Evolutionary conservation across 2,113 vertebrate species (phyloP).

Genomic region (Phalacrocorax pelagicus): DNA sequence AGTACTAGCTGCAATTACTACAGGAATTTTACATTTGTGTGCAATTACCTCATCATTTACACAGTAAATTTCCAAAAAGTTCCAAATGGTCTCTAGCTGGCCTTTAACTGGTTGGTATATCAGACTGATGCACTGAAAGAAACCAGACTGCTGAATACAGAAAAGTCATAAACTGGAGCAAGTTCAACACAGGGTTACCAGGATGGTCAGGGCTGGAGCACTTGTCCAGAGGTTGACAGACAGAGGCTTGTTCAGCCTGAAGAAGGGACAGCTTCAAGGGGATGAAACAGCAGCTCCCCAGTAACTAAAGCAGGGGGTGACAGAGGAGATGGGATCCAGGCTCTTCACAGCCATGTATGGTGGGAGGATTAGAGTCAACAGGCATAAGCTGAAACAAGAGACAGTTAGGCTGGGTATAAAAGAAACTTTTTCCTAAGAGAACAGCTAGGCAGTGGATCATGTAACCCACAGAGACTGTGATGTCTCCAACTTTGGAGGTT

Average conservation of each 20-base stretch:
- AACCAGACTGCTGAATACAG: not conserved
- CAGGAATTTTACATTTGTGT: not conserved
- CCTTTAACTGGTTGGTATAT: not conserved
- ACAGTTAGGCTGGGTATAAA: not conserved
- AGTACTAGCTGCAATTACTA: not conserved
- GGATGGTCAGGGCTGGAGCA: not conserved
- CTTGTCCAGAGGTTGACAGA: not conserved
- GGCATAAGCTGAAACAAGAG: not conserved
- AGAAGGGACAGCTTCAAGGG: not conserved
- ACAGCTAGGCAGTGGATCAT: not conserved
- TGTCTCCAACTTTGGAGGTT: not conserved
- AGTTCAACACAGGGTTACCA: not conserved
- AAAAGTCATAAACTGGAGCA: not conserved
- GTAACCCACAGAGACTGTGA: not conserved
- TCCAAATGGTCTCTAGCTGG: not conserved
- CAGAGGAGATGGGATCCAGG: not conserved
- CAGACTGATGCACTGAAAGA: not conserved
- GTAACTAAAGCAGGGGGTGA: too few species aligned
- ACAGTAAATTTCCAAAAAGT: not conserved
- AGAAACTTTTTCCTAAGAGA: not conserved
- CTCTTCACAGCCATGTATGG: rapidly evolving
- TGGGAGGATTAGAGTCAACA: not conserved
- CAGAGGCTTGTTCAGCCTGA: not conserved
- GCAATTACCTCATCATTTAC: not conserved
- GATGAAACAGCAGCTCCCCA: not conserved